Conservation (phyloP, 2,797 vertebrate genomes). For the Eutrigla gurnardus region DNA sequence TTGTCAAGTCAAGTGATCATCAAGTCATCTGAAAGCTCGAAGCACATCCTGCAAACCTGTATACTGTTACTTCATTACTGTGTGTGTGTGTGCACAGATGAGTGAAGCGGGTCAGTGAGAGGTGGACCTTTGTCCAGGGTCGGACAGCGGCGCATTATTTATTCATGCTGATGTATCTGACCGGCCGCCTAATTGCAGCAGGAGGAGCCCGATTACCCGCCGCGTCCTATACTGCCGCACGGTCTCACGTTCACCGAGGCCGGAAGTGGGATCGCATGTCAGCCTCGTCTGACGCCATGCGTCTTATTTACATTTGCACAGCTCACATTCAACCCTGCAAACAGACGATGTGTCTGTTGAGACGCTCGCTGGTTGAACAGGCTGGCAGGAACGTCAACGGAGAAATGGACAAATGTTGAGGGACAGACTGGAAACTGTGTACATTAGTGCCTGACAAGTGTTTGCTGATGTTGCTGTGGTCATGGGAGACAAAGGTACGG, state of each 20-base stretch:
- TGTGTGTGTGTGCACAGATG: neutral
- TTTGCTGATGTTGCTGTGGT: constrained; percentile 37
- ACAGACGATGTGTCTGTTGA: constrained; percentile 20
- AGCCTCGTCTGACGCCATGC: constrained; percentile 42
- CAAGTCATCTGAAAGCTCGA: constrained; percentile 8
- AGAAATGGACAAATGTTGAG: constrained; percentile 9
- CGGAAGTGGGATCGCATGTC: constrained; percentile 57
- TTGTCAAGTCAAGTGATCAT: constrained; percentile 24
- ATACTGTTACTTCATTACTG: neutral
- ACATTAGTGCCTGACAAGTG: constrained; percentile 13
- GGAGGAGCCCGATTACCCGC: constrained; percentile 65
- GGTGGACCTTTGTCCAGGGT: constrained; percentile 66
- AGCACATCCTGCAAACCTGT: neutral
- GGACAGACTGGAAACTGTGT: neutral
- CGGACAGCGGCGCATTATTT: constrained; percentile 64
- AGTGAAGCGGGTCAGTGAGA: constrained; percentile 58
- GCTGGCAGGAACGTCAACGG: neutral
- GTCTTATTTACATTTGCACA: constrained; percentile 74
- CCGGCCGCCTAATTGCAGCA: constrained; percentile 65
- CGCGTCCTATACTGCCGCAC: constrained; percentile 17
- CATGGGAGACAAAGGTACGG: constrained; percentile 47
- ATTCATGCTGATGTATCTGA: constrained; percentile 73
- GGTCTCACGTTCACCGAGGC: constrained; percentile 61
- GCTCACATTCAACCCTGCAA: constrained; percentile 44
- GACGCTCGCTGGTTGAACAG: neutral